Percentiles rank a stretch among this genome's conserved stretches.
phyloP scores from a whole-genome alignment of 2,113 vertebrate species.

The Myiopsitta monachus region DNA sequence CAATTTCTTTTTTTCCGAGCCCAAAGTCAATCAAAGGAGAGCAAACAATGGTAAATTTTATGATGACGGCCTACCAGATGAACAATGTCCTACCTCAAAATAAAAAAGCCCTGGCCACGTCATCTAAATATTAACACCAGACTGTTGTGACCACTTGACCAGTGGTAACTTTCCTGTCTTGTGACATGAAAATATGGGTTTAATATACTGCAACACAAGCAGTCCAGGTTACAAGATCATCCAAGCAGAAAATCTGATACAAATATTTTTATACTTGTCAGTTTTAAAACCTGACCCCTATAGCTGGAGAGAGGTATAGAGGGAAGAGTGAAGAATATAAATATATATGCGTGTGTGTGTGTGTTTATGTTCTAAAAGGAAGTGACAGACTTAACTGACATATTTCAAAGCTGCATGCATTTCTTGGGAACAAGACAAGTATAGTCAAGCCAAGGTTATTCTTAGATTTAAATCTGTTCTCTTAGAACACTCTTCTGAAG shows the following conservation, averaged over 20 bases:
- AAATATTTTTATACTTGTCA: not conserved
- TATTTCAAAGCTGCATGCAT: not conserved
- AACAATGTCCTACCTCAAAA: conserved; percentile 42
- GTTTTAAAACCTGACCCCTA: not conserved
- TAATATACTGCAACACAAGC: not conserved
- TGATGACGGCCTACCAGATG: not conserved
- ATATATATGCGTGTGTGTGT: too few species aligned
- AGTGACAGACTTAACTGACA: not conserved
- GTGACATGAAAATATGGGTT: not conserved
- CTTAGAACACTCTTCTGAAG: not conserved
- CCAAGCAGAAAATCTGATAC: not conserved
- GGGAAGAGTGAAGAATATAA: not conserved
- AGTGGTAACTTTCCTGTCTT: not conserved
- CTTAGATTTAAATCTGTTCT: not conserved
- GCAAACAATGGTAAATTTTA: not conserved
- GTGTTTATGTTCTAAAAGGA: not conserved
- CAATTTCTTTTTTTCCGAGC: not conserved
- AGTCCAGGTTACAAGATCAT: not conserved
- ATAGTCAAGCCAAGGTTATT: not conserved
- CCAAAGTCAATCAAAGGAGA: not conserved
- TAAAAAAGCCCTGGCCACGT: conserved; percentile 27
- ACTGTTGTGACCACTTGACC: not conserved
- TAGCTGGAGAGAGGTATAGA: not conserved
- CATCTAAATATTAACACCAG: conserved; percentile 5
- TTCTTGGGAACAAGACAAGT: not conserved